phyloP scores from a whole-genome alignment of 2,888 invertebrate genomes.

The Leptodirus hochenwartii region DNA sequence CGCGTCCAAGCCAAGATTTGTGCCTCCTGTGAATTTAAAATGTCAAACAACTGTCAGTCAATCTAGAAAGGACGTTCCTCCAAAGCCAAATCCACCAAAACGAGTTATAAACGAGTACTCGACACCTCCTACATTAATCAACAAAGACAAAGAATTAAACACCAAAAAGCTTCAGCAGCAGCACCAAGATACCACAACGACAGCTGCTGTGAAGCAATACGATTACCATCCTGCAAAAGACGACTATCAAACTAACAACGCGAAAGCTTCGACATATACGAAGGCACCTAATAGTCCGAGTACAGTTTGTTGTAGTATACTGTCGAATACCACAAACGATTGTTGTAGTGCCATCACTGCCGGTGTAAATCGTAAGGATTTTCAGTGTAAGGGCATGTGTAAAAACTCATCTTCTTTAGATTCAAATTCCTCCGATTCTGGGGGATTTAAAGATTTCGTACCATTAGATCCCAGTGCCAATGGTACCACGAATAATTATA shows the following conservation, averaged over 20 bases:
- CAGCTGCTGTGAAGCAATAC: not conserved
- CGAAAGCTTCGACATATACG: slow-evolving; percentile 8
- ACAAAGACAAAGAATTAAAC: slow-evolving; percentile 3
- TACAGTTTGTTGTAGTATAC: slow-evolving; percentile 28
- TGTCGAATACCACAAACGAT: slow-evolving; percentile 26
- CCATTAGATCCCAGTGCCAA: slow-evolving; percentile 19
- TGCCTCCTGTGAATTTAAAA: slow-evolving; percentile 26
- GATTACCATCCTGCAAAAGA: slow-evolving; percentile 4
- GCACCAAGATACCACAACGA: too few species aligned
- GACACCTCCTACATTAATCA: not conserved
- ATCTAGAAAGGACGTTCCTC: not conserved
- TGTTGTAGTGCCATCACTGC: slow-evolving; percentile 27
- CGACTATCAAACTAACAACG: not conserved
- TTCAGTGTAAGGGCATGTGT: slow-evolving; percentile 21
- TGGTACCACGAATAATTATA: slow-evolving; percentile 7
- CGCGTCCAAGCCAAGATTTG: slow-evolving; percentile 26
- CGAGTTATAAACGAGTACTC: slow-evolving; percentile 2
- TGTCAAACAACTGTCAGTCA: slow-evolving; percentile 12
- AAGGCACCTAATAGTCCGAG: slow-evolving; percentile 27
- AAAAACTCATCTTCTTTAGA: slow-evolving; percentile 27
- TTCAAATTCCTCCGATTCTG: slow-evolving; percentile 28
- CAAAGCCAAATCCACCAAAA: slow-evolving; percentile 1
- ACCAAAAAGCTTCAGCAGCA: slow-evolving; percentile 5
- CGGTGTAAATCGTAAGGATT: slow-evolving; percentile 23
- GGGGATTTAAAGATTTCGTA: slow-evolving; percentile 29